These are phyloP conservation scores for Phrynocephalus vlangalii DNA, from an alignment of 2,797 vertebrate species.

Conservation along the genomic window DNA sequence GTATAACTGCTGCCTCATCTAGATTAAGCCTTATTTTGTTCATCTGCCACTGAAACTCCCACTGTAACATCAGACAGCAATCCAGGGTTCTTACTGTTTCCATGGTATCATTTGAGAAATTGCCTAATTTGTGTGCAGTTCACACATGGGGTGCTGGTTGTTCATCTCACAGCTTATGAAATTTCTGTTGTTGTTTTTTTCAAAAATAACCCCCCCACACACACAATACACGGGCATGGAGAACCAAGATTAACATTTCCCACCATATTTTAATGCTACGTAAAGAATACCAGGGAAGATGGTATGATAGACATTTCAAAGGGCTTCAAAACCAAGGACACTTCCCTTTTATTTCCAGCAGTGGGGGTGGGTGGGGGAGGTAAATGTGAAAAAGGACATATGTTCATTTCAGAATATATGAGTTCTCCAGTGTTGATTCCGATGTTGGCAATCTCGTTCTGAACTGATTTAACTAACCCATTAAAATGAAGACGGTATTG, in stretches of 20 bases:
- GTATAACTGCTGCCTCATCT: too few species aligned
- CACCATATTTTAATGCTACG: not conserved
- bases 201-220: not conserved
- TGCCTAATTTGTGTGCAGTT: not conserved
- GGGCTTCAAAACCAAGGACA: not conserved
- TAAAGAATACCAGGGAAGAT: not conserved
- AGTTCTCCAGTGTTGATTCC: not conserved
- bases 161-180: not conserved
- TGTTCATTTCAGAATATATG: not conserved
- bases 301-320: not conserved
- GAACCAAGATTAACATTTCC: not conserved
- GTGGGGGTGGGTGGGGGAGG: not conserved
- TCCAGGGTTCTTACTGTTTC: too few species aligned
- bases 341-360: not conserved
- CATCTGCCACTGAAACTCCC: too few species aligned
- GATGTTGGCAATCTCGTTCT: slow-evolving; percentile 10
- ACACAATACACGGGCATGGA: too few species aligned
- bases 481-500: slow-evolving; percentile 21
- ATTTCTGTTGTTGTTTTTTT: not conserved
- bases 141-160: not conserved
- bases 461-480: slow-evolving; percentile 22
- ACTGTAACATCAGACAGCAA: too few species aligned
- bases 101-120: not conserved
- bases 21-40: too few species aligned
- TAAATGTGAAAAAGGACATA: not conserved